These are phyloP conservation scores for Leptopilina clavipes DNA, from an alignment of 1,140 invertebrate species.

Conservation along the genomic window DNA sequence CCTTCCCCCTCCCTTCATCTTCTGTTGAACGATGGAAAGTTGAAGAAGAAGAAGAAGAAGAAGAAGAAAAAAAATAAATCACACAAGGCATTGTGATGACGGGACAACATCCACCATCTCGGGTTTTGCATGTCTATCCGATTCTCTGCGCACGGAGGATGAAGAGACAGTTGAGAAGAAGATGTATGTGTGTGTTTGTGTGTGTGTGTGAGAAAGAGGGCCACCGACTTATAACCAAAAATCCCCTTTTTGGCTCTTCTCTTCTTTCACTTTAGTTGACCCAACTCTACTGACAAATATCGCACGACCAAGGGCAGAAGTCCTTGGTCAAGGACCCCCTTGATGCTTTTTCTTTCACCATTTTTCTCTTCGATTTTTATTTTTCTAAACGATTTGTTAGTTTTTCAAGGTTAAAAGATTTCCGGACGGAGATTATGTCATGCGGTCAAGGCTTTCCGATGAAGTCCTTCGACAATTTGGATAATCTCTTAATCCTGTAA, in stretches of 20 bases:
- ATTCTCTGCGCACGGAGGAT: background rate
- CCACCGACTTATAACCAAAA: background rate
- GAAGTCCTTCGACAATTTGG: background rate
- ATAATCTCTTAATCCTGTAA: constrained; percentile 13
- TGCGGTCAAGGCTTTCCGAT: constrained; percentile 6
- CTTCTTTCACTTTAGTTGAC: constrained; percentile 3
- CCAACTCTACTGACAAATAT: background rate
- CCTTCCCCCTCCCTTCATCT: background rate
- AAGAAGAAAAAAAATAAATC: background rate
- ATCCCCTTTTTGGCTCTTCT: constrained; percentile 16
- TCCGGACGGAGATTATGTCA: background rate
- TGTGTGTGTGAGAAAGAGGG: no score
- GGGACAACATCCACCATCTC: constrained; percentile 18
- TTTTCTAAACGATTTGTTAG: background rate
- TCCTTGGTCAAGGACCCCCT: constrained; percentile 11
- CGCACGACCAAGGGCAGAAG: background rate
- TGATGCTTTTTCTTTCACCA: background rate
- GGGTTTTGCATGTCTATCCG: constrained; percentile 28
- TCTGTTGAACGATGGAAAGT: background rate
- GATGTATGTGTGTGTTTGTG: no score
- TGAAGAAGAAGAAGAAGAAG: background rate
- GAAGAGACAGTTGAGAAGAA: constrained; percentile 14
- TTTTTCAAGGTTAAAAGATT: background rate
- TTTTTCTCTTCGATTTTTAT: background rate
- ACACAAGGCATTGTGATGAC: constrained; percentile 22